phyloP scores from a whole-genome alignment of 2,797 vertebrate species.

The Loris lydekkerianus region DNA sequence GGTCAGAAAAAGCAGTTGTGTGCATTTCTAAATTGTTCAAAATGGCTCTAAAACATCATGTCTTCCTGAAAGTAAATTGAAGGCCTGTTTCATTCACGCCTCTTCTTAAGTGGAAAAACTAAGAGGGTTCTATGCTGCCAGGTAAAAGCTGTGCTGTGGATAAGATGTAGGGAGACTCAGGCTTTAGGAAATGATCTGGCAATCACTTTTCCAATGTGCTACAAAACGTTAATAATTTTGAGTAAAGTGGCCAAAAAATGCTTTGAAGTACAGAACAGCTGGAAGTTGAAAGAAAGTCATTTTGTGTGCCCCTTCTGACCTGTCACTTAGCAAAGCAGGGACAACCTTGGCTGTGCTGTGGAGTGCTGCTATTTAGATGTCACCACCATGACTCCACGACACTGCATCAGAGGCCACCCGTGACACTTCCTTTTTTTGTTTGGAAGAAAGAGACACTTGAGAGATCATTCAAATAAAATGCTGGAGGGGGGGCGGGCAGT shows the following conservation, averaged over 20 bases:
- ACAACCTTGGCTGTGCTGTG: neutral
- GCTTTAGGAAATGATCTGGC: neutral
- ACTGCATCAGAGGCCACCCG: neutral
- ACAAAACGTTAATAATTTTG: slow-evolving; percentile 23
- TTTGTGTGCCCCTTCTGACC: neutral
- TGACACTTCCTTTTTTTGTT: neutral
- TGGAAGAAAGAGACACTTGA: slow-evolving; percentile 27
- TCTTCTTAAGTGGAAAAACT: slow-evolving; percentile 4
- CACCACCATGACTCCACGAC: neutral
- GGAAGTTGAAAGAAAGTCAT: neutral
- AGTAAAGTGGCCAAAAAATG: slow-evolving; percentile 36
- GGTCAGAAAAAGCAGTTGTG: slow-evolving; percentile 12
- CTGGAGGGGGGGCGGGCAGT: neutral
- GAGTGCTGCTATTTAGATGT: neutral
- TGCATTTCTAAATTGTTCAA: slow-evolving; percentile 44
- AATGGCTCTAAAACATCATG: neutral
- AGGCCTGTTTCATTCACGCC: neutral
- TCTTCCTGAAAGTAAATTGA: slow-evolving; percentile 26
- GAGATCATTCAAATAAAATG: slow-evolving; percentile 10
- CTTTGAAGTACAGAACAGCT: slow-evolving; percentile 31
- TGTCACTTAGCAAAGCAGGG: slow-evolving; percentile 38
- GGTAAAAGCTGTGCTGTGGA: neutral
- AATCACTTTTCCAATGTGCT: neutral
- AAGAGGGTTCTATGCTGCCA: neutral
- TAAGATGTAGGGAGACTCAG: neutral